Evolutionary conservation across 2,888 invertebrate genomes (phyloP).

Genomic region (Drosophila merina): DNA sequence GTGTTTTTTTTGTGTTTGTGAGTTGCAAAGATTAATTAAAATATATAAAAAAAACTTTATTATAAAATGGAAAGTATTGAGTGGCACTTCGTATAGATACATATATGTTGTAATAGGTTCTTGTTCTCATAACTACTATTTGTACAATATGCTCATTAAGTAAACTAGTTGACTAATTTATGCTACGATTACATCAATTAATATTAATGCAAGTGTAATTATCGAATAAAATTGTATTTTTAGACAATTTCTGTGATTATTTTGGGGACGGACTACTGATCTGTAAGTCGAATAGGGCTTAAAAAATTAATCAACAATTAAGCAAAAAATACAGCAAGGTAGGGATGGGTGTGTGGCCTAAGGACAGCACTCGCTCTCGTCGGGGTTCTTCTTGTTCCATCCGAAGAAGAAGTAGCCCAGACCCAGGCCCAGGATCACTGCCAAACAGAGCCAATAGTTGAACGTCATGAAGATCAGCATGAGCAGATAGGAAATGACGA

Average conservation of each 20-base stretch:
- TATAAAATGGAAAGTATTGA: conserved; percentile 61
- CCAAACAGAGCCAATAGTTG: conserved; percentile 83
- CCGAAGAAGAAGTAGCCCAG: conserved; percentile 83
- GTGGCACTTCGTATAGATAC: conserved; percentile 47
- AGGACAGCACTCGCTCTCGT: conserved; percentile 81
- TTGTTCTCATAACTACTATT: conserved; percentile 69
- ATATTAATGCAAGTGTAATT: conserved; percentile 43
- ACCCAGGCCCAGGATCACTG: conserved; percentile 81
- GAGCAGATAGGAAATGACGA: conserved; percentile 81
- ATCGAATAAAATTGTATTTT: conserved; percentile 64
- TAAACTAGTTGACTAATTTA: conserved; percentile 73
- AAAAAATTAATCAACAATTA: conserved; percentile 8
- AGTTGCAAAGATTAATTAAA: conserved; percentile 8
- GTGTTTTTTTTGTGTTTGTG: conserved; percentile 19
- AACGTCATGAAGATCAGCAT: conserved; percentile 83
- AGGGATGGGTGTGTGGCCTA: conserved; percentile 29
- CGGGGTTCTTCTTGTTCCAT: conserved; percentile 77
- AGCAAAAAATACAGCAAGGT: neutral
- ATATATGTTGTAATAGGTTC: conserved; percentile 50
- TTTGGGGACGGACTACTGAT: conserved; percentile 36
- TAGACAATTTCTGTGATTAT: conserved; percentile 53
- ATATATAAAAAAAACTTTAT: conserved; percentile 32
- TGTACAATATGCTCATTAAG: conserved; percentile 74
- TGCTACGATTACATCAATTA: conserved; percentile 53
- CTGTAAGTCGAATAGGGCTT: conserved; percentile 13